Conservation (phyloP, 2,113 vertebrate genomes). For the Neolamprologus caudopunctatus region DNA sequence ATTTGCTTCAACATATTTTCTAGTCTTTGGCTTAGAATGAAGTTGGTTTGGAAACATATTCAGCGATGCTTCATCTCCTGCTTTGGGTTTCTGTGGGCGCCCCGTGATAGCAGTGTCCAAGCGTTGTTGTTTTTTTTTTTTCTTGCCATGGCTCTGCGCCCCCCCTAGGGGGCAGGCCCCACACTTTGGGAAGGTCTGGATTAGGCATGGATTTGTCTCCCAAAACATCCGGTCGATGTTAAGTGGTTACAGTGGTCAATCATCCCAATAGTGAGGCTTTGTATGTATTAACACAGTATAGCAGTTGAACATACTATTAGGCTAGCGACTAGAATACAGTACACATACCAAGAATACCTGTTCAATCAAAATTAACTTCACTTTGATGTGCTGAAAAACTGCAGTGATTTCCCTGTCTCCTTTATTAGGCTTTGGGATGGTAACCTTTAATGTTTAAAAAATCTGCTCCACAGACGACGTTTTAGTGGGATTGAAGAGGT, state of each 20-base stretch:
- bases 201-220: background rate
- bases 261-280: background rate
- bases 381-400: background rate
- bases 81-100: too few species aligned
- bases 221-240: background rate
- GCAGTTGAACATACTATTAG: background rate
- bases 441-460: background rate
- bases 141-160: too few species aligned
- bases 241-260: background rate
- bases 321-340: background rate
- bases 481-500: background rate
- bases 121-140: too few species aligned
- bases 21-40: background rate
- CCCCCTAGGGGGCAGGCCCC: too few species aligned
- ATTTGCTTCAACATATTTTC: fast-evolving
- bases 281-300: background rate
- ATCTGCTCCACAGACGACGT: background rate
- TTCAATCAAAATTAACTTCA: background rate
- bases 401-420: background rate
- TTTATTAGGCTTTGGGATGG: background rate
- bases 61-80: background rate
- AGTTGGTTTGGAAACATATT: background rate
- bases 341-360: background rate
- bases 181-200: background rate
- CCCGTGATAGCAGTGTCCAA: fast-evolving